phyloP scores from a whole-genome alignment of 2,888 invertebrate species.

The Hipparchia sbordonii region DNA sequence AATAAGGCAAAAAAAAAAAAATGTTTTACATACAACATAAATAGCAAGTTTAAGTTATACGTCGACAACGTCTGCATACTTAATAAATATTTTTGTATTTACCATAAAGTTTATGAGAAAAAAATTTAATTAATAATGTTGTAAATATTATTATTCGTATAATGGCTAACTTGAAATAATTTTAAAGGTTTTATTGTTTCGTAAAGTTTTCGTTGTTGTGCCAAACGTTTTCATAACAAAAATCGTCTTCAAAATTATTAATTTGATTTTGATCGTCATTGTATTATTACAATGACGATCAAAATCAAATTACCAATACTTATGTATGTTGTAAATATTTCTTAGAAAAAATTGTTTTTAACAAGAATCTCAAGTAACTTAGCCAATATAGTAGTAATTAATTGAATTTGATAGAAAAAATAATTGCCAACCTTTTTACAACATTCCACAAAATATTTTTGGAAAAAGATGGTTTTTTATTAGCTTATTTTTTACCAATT shows the following conservation, averaged over 20 bases:
- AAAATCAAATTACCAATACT: no score
- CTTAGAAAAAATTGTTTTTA: neutral
- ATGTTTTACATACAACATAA: no score
- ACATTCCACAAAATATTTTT: no score
- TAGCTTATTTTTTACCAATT: neutral
- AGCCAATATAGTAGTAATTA: conserved; percentile 9
- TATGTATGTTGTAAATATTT: conserved; percentile 1
- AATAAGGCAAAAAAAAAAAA: no score
- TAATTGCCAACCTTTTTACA: neutral
- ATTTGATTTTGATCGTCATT: neutral
- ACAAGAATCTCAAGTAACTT: conserved; percentile 7
- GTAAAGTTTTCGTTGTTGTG: neutral
- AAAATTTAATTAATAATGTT: neutral
- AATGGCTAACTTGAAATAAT: neutral
- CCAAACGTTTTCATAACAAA: neutral
- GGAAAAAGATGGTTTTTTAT: neutral
- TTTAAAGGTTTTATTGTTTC: neutral
- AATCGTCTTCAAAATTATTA: neutral
- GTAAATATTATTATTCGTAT: neutral
- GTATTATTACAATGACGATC: neutral
- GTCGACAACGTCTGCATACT: conserved; percentile 38
- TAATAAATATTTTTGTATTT: neutral
- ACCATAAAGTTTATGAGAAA: neutral
- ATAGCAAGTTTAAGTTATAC: conserved; percentile 31
- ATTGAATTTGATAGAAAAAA: neutral